These are phyloP conservation scores for Drosophila sp. DNA, from an alignment of 1,140 invertebrate genomes.

Conservation along the genomic window DNA sequence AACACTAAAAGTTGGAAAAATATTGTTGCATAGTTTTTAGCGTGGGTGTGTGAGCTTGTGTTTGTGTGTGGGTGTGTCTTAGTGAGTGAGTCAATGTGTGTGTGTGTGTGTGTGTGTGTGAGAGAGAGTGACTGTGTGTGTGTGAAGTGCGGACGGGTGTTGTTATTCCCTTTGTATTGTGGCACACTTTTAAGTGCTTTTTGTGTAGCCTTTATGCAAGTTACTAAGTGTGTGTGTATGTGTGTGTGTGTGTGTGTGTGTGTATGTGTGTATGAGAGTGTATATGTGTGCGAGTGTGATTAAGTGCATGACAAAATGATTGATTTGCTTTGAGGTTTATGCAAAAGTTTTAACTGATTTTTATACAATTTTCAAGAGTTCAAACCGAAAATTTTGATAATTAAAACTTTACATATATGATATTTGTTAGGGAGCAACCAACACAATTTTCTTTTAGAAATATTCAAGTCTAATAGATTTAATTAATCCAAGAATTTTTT, in stretches of 20 bases:
- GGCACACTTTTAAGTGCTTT: slow-evolving; percentile 26
- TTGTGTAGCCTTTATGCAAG: neutral
- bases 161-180: slow-evolving; percentile 11
- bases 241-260: too few species aligned
- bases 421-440: too few species aligned
- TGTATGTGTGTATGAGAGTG: neutral
- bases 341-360: slow-evolving; percentile 12
- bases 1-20: slow-evolving; percentile 44
- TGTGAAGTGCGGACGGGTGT: slow-evolving; percentile 12
- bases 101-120: neutral
- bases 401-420: too few species aligned
- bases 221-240: neutral
- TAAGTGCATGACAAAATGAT: slow-evolving; percentile 8
- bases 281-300: slow-evolving; percentile 5
- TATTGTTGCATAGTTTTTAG: slow-evolving; percentile 41
- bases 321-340: slow-evolving; percentile 16
- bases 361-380: neutral
- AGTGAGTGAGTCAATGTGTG: neutral
- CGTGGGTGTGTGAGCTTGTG: slow-evolving; percentile 5
- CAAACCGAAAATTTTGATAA: too few species aligned
- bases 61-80: neutral
- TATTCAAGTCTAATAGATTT: too few species aligned
- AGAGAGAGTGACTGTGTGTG: neutral
- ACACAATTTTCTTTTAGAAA: too few species aligned
- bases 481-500: too few species aligned